Percentiles rank a stretch among this genome's conserved stretches.
These are phyloP conservation scores for Rhagonycha fulva DNA, from an alignment of 2,888 invertebrate genomes.

Conservation along the genomic window DNA sequence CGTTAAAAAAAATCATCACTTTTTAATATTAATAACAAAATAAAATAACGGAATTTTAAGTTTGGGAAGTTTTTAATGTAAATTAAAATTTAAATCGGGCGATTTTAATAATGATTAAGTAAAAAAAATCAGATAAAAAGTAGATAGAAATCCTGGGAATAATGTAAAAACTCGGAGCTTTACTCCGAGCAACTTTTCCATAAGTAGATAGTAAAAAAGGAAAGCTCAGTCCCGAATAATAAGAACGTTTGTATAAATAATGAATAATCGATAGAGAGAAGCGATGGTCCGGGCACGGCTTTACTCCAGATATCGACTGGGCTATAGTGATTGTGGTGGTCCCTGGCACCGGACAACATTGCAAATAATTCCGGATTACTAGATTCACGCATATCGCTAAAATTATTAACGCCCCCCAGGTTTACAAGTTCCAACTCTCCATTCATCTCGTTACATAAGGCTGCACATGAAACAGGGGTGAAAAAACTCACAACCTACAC, in stretches of 20 bases:
- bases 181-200: slow-evolving; percentile 30
- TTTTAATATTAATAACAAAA: not conserved
- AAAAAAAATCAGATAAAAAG: slow-evolving; percentile 19
- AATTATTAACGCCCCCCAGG: slow-evolving; percentile 33
- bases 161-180: slow-evolving; percentile 29
- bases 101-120: slow-evolving; percentile 26
- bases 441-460: slow-evolving; percentile 13
- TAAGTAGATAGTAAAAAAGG: slow-evolving; percentile 46
- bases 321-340: slow-evolving; percentile 45
- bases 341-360: slow-evolving; percentile 46
- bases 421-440: slow-evolving; percentile 7
- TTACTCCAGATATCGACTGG: slow-evolving; percentile 57
- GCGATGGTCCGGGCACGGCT: slow-evolving; percentile 52
- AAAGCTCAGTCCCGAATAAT: slow-evolving; percentile 53
- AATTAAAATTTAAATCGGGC: slow-evolving; percentile 16
- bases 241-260: slow-evolving; percentile 57
- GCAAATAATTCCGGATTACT: slow-evolving; percentile 38
- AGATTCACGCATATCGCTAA: slow-evolving; percentile 36
- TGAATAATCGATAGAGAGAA: slow-evolving; percentile 56
- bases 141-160: slow-evolving; percentile 26
- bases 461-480: slow-evolving; percentile 2
- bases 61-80: not conserved
- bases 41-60: not conserved
- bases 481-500: slow-evolving; percentile 15
- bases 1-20: not conserved